Evolutionary conservation across 1,140 invertebrate genomes (phyloP).

Genomic region (Lordiphosa mommai): DNA sequence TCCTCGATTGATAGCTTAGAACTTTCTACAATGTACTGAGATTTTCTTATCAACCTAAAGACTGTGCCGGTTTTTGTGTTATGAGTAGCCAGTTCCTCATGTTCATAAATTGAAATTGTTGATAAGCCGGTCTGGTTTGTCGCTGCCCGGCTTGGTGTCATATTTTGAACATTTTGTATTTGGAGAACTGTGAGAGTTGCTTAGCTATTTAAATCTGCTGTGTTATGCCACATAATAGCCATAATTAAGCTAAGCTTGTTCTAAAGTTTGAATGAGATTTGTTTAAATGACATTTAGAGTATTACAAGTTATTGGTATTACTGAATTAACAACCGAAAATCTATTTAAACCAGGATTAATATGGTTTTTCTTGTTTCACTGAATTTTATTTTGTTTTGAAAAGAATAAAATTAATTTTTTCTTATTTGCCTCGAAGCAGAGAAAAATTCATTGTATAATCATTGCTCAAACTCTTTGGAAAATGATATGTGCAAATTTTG

Average conservation of each 20-base stretch:
- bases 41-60: conserved; percentile 41
- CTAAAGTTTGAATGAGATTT: no score
- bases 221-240: no score
- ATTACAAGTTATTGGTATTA: no score
- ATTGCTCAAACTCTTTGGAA: no score
- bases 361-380: no score
- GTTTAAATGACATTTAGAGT: no score
- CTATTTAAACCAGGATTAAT: no score
- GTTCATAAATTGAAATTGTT: conserved; percentile 28
- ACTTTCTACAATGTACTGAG: conserved; percentile 37
- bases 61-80: conserved; percentile 33
- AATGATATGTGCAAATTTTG: no score
- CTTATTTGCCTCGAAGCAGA: background rate
- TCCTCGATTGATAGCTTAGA: conserved; percentile 42
- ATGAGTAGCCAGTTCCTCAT: conserved; percentile 4
- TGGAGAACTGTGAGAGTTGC: conserved; percentile 45
- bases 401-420: background rate
- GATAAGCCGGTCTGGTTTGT: conserved; percentile 50
- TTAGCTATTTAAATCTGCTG: conserved; percentile 13
- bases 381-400: no score
- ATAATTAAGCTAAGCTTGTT: no score
- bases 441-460: no score
- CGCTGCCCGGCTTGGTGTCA: conserved; percentile 19
- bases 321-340: no score
- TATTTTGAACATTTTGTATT: conserved; percentile 20